A percentile compares a stretch with the other conserved stretches of the same genome.
Evolutionary conservation across 2,113 vertebrate genomes (phyloP).

Genomic region (Rutilus rutilus): DNA sequence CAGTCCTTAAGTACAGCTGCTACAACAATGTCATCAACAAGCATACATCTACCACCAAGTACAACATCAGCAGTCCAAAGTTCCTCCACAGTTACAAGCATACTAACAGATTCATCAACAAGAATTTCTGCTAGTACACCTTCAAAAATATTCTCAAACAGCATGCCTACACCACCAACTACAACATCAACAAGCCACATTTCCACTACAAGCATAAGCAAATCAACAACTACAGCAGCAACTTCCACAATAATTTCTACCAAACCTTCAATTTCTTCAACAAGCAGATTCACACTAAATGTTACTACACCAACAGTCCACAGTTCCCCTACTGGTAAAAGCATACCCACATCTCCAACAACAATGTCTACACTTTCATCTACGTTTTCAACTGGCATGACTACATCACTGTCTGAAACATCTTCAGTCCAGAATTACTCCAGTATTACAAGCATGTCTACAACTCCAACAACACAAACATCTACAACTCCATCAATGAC

Average conservation of each 20-base stretch:
- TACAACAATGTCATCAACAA: background rate
- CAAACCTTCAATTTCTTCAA: background rate
- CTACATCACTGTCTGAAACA: background rate
- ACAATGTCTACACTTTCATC: background rate
- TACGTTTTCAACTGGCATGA: background rate
- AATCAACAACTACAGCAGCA: background rate
- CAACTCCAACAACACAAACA: background rate
- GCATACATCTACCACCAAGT: background rate
- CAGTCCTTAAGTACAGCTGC: background rate
- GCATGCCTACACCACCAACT: background rate
- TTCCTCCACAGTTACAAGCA: background rate
- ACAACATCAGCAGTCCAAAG: background rate
- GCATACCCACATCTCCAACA: background rate
- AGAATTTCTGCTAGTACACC: background rate
- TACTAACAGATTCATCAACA: background rate
- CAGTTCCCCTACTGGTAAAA: background rate
- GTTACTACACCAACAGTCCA: background rate
- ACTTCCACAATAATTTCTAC: background rate
- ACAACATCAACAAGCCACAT: background rate
- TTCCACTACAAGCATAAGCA: background rate
- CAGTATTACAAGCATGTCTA: background rate
- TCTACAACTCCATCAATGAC: background rate
- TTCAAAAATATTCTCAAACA: background rate
- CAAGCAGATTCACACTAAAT: background rate
- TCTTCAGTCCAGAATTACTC: background rate